Base-by-base conservation (phyloP, 1,140 invertebrate genomes). In the Lasioglossum albipes region DNA sequence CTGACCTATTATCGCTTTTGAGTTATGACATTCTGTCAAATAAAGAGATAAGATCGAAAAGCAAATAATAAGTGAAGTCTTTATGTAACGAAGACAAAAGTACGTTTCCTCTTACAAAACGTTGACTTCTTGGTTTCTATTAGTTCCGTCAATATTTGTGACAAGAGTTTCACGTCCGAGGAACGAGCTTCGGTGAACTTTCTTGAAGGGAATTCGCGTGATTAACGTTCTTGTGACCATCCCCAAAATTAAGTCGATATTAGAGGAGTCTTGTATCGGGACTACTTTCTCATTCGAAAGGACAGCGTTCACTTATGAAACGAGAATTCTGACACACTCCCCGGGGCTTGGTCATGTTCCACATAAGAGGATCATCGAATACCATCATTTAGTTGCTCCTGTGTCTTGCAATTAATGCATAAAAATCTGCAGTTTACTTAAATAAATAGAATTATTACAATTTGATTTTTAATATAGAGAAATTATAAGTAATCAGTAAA, bases 281-380 rank as follows among this genome's bases (percentile, higher is more conserved):
- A 89, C 89, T 83, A 91, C 91, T 91, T 91, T 91, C 89, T 84
- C 82, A 85, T 78, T 72, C 75, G 80, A 69, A 74, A 77, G 66
- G 78, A 31, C n/a, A 71, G 71, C 82, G 83, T 80, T 86, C 75
- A 84, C 82, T 81, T 71, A 78, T 72, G 71, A 70, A 83, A 82
- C 81, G 79, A 85, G 85, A 85, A 87, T 82, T 66, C 83, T 91
- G 91, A 91, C 89, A 91, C 70, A 91, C 85, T 89, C 87, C 91
- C 89, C 62, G 86, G 45, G 90, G 90, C 87, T 82, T 84, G 84
- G 87, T 87, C 78, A 45, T 79, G 90, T 78, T 87, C 90, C 88
- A 91, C 84, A 90, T 91, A 83, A 79, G 68, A 68, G 68, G 52
- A 78, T 49, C 64, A 65, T 82, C 16, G 49, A 79, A 82, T 68